These are phyloP conservation scores for Hyperoplus lanceolatus DNA, from an alignment of 2,797 vertebrate species.

Conservation along the genomic window DNA sequence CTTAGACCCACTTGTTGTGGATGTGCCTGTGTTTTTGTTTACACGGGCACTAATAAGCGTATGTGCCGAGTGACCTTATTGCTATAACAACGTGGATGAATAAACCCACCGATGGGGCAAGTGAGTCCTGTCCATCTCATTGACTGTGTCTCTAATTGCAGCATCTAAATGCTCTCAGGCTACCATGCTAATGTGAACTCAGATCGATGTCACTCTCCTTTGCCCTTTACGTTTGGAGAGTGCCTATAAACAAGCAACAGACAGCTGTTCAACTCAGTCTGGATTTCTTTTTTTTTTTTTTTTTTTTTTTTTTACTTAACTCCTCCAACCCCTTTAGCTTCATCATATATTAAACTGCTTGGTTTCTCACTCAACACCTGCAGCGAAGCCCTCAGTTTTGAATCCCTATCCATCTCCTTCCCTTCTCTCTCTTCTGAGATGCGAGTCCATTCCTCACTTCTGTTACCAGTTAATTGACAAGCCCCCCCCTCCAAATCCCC, in stretches of 20 bases:
- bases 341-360: constrained; percentile 51
- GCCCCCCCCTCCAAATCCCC: neutral
- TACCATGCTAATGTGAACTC: constrained; percentile 85
- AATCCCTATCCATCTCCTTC: constrained; percentile 37
- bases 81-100: constrained; percentile 34
- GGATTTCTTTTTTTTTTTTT: constrained; percentile 1
- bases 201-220: constrained; percentile 80
- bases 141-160: constrained; percentile 84
- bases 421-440: constrained; percentile 33
- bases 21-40: constrained; percentile 39
- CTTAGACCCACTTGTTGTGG: neutral
- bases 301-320: constrained; percentile 42
- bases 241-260: constrained; percentile 69
- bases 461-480: constrained; percentile 65
- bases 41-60: constrained; percentile 29
- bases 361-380: constrained; percentile 36
- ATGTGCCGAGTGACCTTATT: constrained; percentile 46
- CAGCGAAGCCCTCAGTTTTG: constrained; percentile 35
- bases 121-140: constrained; percentile 69
- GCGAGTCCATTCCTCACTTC: constrained; percentile 56
- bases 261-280: constrained; percentile 46
- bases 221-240: constrained; percentile 69
- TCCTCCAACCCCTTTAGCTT: constrained; percentile 23
- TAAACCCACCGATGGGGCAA: constrained; percentile 49
- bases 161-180: constrained; percentile 84